These are phyloP conservation scores for Euwallacea fornicatus DNA, from an alignment of 1,140 invertebrate genomes.

Conservation along the genomic window DNA sequence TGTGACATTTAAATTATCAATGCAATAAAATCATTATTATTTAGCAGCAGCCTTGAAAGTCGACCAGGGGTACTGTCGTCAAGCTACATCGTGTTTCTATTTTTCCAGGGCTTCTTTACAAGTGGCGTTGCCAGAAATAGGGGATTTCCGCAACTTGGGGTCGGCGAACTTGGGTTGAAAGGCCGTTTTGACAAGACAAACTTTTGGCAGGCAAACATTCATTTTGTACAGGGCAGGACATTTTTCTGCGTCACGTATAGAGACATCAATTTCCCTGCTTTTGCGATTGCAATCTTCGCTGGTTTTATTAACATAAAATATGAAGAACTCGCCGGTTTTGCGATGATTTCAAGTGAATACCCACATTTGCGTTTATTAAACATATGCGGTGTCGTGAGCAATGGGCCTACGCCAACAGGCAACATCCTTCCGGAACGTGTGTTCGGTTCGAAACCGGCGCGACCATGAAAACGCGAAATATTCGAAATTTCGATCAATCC, in stretches of 20 bases:
- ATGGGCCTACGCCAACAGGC: too few species aligned
- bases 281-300: background rate
- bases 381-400: too few species aligned
- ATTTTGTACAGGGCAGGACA: background rate
- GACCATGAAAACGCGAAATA: background rate
- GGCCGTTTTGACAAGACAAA: background rate
- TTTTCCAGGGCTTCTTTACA: background rate
- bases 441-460: background rate
- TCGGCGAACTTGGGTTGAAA: background rate
- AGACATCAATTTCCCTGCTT: background rate
- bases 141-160: background rate
- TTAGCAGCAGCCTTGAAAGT: conserved; percentile 25
- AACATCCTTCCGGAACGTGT: background rate
- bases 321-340: background rate
- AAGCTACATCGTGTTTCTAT: background rate
- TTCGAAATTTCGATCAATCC: background rate
- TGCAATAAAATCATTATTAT: conserved; percentile 27
- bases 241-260: background rate
- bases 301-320: background rate
- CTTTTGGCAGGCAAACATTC: too few species aligned
- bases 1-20: conserved; percentile 33
- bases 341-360: too few species aligned
- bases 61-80: conserved; percentile 34
- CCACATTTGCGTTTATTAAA: too few species aligned
- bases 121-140: background rate